phyloP scores from a whole-genome alignment of 2,888 invertebrate genomes.

The Phoenoteleia sp. region DNA sequence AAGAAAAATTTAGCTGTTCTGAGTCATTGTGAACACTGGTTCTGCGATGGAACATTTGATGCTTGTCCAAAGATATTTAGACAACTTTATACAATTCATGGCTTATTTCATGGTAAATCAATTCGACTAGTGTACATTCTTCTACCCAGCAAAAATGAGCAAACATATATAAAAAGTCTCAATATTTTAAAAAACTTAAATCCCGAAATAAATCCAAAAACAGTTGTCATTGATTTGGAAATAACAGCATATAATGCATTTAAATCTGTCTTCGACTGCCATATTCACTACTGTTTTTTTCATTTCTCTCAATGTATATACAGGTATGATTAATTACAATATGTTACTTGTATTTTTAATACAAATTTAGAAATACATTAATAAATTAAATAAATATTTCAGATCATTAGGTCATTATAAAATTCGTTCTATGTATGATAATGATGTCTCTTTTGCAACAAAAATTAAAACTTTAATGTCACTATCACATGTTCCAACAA shows the following conservation, averaged over 20 bases:
- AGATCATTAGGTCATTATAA: conserved; percentile 20
- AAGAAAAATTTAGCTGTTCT: neutral
- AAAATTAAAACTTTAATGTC: conserved; percentile 14
- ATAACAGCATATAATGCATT: conserved; percentile 2
- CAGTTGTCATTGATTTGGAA: neutral
- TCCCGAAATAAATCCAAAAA: neutral
- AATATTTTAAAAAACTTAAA: neutral
- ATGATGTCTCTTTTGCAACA: conserved; percentile 15
- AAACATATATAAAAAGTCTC: neutral
- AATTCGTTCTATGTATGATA: conserved; percentile 28
- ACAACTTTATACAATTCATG: neutral
- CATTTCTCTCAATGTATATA: neutral
- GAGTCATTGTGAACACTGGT: neutral
- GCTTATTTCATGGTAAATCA: neutral
- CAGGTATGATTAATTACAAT: too few relatives aligned
- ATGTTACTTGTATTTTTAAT: too few relatives aligned
- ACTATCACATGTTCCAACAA: conserved; percentile 20
- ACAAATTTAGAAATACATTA: too few relatives aligned
- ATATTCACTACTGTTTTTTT: conserved; percentile 2
- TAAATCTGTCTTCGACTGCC: neutral
- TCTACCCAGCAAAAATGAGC: neutral
- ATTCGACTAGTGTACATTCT: neutral
- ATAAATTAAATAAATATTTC: too few relatives aligned
- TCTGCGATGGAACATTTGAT: conserved; percentile 20
- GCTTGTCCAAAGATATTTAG: conserved; percentile 20